Conservation (phyloP, 2,888 invertebrate species). For the Dinocampus coccinellae region DNA sequence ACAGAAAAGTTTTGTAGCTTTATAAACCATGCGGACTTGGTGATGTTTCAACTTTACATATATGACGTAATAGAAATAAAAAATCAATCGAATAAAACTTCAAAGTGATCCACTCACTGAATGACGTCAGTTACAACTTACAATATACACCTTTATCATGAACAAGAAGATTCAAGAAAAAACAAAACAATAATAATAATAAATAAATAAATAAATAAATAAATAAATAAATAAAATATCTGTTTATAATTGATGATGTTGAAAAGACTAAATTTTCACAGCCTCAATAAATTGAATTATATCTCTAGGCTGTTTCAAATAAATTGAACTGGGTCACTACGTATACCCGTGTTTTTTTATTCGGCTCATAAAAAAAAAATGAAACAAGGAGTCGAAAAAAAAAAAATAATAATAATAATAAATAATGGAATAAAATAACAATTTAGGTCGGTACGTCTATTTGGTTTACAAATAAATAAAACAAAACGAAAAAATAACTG, state of each 20-base stretch:
- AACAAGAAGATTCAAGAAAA: neutral
- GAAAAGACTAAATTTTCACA: neutral
- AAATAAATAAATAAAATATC: neutral
- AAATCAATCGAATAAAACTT: constrained; percentile 61
- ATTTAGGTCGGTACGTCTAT: neutral
- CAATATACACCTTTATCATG: constrained; percentile 34
- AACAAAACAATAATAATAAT: too few species aligned
- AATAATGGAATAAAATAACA: neutral
- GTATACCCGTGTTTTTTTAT: neutral
- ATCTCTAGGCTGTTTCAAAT: constrained; percentile 9
- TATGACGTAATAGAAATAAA: constrained; percentile 61
- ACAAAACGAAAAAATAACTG: neutral
- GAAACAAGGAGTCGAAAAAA: too few species aligned
- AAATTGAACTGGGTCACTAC: constrained; percentile 9
- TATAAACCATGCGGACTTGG: constrained; percentile 21
- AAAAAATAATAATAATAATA: neutral
- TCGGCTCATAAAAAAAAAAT: neutral
- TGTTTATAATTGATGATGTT: neutral
- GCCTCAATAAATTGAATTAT: constrained; percentile 11
- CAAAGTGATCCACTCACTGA: constrained; percentile 47
- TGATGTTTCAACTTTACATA: constrained; percentile 45
- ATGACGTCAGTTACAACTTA: constrained; percentile 58
- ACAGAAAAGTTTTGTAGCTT: neutral
- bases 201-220: too few species aligned
- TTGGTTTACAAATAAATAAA: too few species aligned